Base-by-base conservation (phyloP, 2,113 vertebrate species). In the Sprattus sprattus region DNA sequence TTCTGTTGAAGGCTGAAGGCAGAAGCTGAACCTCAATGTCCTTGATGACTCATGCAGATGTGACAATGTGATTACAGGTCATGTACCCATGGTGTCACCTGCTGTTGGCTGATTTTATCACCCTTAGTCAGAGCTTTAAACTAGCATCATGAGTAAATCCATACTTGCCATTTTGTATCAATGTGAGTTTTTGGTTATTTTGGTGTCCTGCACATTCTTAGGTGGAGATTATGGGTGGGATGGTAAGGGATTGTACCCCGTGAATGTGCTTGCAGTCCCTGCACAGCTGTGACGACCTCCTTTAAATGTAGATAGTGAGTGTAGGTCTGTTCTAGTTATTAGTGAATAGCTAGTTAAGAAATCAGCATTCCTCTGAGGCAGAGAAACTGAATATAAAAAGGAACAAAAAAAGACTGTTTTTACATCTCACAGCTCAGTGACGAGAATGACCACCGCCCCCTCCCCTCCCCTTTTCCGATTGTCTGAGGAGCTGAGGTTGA, bases 261-360 rank as follows among this genome's bases (percentile, higher is more conserved):
- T 78, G 71, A 78, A 78, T 78, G 71, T 78, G 71, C 28, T 78
- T 78, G 28, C 71, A 78, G 32, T 78, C 32, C 71, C 28, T 78
- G 28, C 71, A 32, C 28, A 39, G 71, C 10, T 78, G 28, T 78
- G 71, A 39, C 10, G 71, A 75, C 67, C 25, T 28, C 64, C 64
- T 25, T 64, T n/a, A 75, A 32, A 10, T 75, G 25, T 75, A 32
- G 67, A 75, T 75, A 75, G 28, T 32, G 9, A 39, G 28, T 75
- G 16, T 32, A 39, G 28, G 71, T 78, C 28, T 78, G 28, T 78
- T 78, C 9, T 78, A 78, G 71, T 78, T 78, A 39, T 11, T 39
- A 39, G 71, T 39, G 32, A 78, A 15, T 78, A 32, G 16, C 11
- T 3, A 78, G 28, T 4, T 39, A 78, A 18, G 28, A 28, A 1